A percentile compares a stretch with the other conserved stretches of the same genome.
Conservation (phyloP, 2,888 invertebrate species). For the Himalopsyche anomala region DNA sequence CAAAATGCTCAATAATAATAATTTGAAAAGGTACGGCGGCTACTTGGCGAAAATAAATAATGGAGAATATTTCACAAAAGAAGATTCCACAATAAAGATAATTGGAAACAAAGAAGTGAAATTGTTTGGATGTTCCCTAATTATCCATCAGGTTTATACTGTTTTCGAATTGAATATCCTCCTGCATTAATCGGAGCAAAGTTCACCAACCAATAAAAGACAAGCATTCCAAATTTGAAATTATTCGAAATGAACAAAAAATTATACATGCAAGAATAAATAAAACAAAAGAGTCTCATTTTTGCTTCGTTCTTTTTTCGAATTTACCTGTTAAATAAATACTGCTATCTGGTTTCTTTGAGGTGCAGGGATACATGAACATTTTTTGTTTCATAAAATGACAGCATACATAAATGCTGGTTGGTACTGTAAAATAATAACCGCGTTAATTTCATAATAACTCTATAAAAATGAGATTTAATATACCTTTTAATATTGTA, state of each 20-base stretch:
- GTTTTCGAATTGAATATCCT: slow-evolving; percentile 32
- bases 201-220: slow-evolving; percentile 18
- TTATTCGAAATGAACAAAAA: neutral
- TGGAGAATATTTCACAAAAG: slow-evolving; percentile 33
- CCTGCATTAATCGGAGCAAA: slow-evolving; percentile 28
- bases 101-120: slow-evolving; percentile 45
- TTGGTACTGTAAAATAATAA: too few relatives aligned
- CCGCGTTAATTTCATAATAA: too few relatives aligned
- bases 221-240: neutral
- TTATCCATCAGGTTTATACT: slow-evolving; percentile 4
- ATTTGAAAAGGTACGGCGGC: slow-evolving; percentile 13
- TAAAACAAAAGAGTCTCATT: too few relatives aligned
- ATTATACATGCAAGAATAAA: too few relatives aligned
- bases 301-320: too few relatives aligned
- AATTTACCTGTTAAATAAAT: too few relatives aligned
- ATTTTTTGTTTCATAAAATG: too few relatives aligned
- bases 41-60: slow-evolving; percentile 45
- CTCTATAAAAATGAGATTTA: too few relatives aligned
- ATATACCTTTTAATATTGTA: too few relatives aligned
- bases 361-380: too few relatives aligned
- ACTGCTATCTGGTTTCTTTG: too few relatives aligned
- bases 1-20: slow-evolving; percentile 33
- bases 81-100: slow-evolving; percentile 31
- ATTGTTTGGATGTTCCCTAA: slow-evolving; percentile 41
- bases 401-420: too few relatives aligned